Evolutionary conservation across 2,888 invertebrate species (phyloP), one percentile per base, ranked within the genome.

Genomic region (Tipula lateralis): DNA sequence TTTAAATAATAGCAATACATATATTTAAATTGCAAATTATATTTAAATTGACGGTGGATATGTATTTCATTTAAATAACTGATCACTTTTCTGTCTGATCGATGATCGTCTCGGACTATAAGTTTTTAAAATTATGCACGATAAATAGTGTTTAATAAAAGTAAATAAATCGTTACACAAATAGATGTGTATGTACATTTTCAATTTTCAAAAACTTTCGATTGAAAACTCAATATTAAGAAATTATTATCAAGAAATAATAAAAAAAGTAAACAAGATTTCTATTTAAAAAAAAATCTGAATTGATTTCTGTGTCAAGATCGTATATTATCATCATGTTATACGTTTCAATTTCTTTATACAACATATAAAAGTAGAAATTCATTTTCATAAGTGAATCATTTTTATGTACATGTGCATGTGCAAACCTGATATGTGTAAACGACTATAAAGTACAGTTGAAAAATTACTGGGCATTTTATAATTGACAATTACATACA

Each of bases 291-390:
- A 50, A 44, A 66, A 66, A 66, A 13, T 24, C n/a, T 24, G 44
- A 16, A 24, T 66, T 66, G 66, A 66, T 66, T 66, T 66, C 66
- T 66, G 66, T 66, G 66, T 66, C 66, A 66, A 66, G 66, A 66
- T 66, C 24, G 66, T 66, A 24, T 13, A 66, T 66, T 66, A 66
- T 66, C 16, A 50, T 16, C 24, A 24, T 24, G 66, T 9, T 19
- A 24, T 66, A 66, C 66, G 24, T 66, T 66, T 66, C 66, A 66
- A 19, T 66, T 66, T 66, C 24, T 24, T 44, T 66, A 66, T 66
- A 66, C 7, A 9, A 66, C 9, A 24, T 9, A 66, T 66, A 66
- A 66, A 66, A 66, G 66, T 66, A 66, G 66, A 66, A 66, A 66
- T 24, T 24, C 9, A 24, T 66, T 66, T 66, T 66, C 19, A n/a